Conservation (phyloP, 2,888 invertebrate species). For the Bombylius major region DNA sequence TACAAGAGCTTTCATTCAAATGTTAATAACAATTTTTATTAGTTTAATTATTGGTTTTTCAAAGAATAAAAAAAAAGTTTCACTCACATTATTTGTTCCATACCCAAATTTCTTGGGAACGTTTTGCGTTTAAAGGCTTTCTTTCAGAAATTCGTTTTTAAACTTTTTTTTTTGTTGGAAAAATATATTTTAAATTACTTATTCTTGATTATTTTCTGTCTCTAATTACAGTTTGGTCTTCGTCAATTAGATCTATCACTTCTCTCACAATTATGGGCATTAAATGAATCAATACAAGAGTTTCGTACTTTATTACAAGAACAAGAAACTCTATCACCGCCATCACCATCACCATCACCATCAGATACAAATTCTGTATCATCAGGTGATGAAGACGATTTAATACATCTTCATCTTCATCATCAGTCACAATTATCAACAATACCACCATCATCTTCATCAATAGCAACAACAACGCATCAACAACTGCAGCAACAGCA, state of each 20-base stretch:
- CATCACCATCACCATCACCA: conserved; percentile 32
- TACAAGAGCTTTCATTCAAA: no score
- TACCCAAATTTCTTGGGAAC: no score
- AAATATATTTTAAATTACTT: neutral
- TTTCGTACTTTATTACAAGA: conserved; percentile 55
- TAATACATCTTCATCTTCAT: neutral
- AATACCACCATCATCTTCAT: neutral
- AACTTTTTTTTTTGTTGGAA: no score
- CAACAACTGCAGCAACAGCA: neutral
- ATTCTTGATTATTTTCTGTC: neutral
- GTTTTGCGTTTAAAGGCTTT: no score
- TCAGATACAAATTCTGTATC: conserved; percentile 34
- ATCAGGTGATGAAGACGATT: conserved; percentile 26
- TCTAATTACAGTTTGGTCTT: conserved; percentile 40
- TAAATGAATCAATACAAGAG: conserved; percentile 86
- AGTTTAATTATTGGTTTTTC: no score
- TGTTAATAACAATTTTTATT: no score
- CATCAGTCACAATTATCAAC: neutral
- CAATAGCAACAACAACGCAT: conserved; percentile 5
- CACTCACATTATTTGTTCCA: no score
- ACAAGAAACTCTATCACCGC: conserved; percentile 33
- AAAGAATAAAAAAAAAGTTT: no score
- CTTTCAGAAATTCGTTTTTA: no score
- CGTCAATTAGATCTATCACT: conserved; percentile 80
- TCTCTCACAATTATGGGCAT: conserved; percentile 80